phyloP scores from a whole-genome alignment of 2,113 vertebrate species.

The Nothocercus nigrocapillus region DNA sequence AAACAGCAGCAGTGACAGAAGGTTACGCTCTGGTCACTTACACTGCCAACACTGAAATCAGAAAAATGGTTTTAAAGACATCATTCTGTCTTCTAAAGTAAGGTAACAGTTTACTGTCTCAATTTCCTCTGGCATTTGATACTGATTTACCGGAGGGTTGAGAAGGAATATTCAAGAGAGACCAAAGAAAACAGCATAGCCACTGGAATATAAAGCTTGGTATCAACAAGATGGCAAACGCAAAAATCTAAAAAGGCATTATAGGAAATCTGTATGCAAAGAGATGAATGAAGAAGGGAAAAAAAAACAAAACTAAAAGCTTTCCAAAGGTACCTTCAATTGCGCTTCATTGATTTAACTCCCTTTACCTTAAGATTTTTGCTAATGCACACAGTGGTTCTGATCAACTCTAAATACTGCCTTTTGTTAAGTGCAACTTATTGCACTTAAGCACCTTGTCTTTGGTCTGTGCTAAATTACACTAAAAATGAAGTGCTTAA shows the following conservation, averaged over 20 bases:
- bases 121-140: not conserved
- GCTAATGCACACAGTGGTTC: not conserved
- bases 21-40: not conserved
- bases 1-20: not conserved
- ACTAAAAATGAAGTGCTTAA: not conserved
- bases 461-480: not conserved
- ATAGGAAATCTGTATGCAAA: not conserved
- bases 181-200: rapidly evolving
- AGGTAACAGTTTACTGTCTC: not conserved
- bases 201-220: not conserved
- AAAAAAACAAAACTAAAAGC: not conserved
- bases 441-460: not conserved
- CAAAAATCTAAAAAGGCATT: not conserved
- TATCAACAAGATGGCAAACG: not conserved
- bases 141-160: not conserved
- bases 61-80: not conserved
- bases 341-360: not conserved
- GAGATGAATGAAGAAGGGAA: not conserved
- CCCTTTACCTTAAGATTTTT: not conserved
- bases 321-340: not conserved
- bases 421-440: not conserved
- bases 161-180: not conserved
- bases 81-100: not conserved
- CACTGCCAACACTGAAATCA: not conserved
- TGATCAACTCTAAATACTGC: not conserved